Percentiles rank a stretch among this genome's conserved stretches.
Conservation (phyloP, 2,113 vertebrate species). For the Pedetes capensis region DNA sequence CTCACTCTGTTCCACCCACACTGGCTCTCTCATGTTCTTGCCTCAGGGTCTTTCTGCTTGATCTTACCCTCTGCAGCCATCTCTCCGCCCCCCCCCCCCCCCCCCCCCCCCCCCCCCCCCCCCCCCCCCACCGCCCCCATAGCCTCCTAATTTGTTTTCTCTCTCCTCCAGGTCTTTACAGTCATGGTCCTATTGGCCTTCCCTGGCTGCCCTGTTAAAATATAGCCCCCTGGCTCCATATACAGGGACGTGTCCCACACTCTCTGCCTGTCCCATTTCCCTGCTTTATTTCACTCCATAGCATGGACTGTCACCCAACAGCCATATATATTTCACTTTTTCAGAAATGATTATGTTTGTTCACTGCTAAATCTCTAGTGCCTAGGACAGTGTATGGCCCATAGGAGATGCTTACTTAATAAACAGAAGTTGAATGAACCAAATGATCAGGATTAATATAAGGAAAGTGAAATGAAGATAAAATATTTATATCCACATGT, state of each 20-base stretch:
- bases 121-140: no score
- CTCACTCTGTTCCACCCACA: neutral
- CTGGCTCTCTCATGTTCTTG: neutral
- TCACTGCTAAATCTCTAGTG: neutral
- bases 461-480: neutral
- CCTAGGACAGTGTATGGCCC: neutral
- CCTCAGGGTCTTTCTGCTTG: neutral
- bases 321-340: neutral
- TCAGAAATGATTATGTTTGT: neutral
- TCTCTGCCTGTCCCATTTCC: neutral
- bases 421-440: neutral
- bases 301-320: neutral
- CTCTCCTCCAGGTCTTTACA: neutral
- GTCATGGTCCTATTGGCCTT: neutral
- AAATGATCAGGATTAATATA: neutral
- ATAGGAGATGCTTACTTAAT: neutral
- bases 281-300: neutral
- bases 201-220: neutral
- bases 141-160: neutral
- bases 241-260: accelerated
- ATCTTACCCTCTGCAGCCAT: neutral
- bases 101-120: neutral
- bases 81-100: no score
- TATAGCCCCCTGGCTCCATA: neutral
- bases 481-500: neutral